Percentiles rank a stretch among this genome's conserved stretches.
These are phyloP conservation scores for Lithobius niger DNA, from an alignment of 1,140 invertebrate genomes.

Conservation along the genomic window DNA sequence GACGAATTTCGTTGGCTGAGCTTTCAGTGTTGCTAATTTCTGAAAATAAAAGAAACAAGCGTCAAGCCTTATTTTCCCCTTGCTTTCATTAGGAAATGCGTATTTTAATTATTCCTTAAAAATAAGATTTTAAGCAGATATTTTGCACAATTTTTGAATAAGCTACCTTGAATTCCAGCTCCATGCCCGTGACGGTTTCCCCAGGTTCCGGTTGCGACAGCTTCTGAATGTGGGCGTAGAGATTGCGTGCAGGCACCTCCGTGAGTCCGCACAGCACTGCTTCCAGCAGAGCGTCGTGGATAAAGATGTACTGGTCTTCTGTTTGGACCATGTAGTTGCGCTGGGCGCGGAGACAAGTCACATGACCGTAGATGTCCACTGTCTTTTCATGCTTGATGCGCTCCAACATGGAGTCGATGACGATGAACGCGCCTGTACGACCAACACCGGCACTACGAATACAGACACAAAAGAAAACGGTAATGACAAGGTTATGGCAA, in stretches of 20 bases:
- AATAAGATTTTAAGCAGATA: not conserved
- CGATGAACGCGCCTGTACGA: slow-evolving; percentile 95
- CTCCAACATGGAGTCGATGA: slow-evolving; percentile 94
- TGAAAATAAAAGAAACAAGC: slow-evolving; percentile 28
- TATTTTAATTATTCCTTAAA: not conserved
- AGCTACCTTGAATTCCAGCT: slow-evolving; percentile 84
- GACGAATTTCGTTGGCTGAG: slow-evolving; percentile 83
- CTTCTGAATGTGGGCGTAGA: slow-evolving; percentile 89
- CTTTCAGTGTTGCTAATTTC: slow-evolving; percentile 87
- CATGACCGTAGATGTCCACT: slow-evolving; percentile 97
- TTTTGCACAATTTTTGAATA: not conserved
- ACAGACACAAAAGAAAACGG: too few species aligned
- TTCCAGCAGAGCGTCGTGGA: slow-evolving; percentile 92
- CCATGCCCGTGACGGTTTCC: slow-evolving; percentile 73
- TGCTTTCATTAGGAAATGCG: slow-evolving; percentile 9
- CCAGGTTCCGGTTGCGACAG: slow-evolving; percentile 54
- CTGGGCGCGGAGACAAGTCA: slow-evolving; percentile 91
- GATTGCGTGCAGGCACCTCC: slow-evolving; percentile 78
- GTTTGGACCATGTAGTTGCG: slow-evolving; percentile 90
- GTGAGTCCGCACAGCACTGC: slow-evolving; percentile 90
- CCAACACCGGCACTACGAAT: slow-evolving; percentile 81
- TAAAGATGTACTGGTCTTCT: slow-evolving; percentile 99
- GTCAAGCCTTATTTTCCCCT: slow-evolving; percentile 8
- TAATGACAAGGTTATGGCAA: too few species aligned
- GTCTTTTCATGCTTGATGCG: slow-evolving; percentile 88